Evolutionary conservation across 2,888 invertebrate genomes (phyloP), one percentile per base, ranked within the genome.

Genomic region (Tanytarsus gracilentus): DNA sequence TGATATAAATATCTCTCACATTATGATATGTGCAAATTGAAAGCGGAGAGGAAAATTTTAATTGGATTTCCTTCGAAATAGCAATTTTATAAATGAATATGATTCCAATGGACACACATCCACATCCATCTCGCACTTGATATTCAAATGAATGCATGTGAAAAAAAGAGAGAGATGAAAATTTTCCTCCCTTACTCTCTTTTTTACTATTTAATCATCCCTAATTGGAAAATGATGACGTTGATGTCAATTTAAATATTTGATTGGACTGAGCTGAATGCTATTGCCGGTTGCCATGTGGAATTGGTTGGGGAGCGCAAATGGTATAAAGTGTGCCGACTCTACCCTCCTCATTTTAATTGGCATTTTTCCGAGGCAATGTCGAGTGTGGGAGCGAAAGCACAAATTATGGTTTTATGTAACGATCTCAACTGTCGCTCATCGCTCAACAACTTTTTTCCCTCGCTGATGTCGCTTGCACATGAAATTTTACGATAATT

Each of bases 181-280:
- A 6, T 16, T 40, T 6, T 40, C 18, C 14, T 40, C 8, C 14
- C 40, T n/a, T 18, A n/a, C 2, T 16, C n/a, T n/a, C 16, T 14
- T n/a, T n/a, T 40, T 27, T 49, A n/a, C 26, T n/a, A 26, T 26
- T 49, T 27, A 25, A 25, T 49, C n/a, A 14, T 25, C 9, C 23
- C 27, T 36, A 53, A 36, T 53, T 33, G 53, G 36, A 23, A 36
- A 23, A 53, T 36, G 36, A 53, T 53, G 53, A 53, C 29, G 36
- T 29, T 23, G 53, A 36, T 53, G 53, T 36, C 53, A 53, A 53
- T 53, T 53, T 53, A 53, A 53, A 53, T 53, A 53, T 53, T 53
- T 53, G 53, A 53, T 36, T 33, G 53, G 44, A n/a, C n/a, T n/a
- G n/a, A n/a, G 30, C 30, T 29, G 16, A 18, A 51, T 7, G 18